Base-by-base conservation (phyloP, 2,113 vertebrate species). In the Psittacus erithacus region DNA sequence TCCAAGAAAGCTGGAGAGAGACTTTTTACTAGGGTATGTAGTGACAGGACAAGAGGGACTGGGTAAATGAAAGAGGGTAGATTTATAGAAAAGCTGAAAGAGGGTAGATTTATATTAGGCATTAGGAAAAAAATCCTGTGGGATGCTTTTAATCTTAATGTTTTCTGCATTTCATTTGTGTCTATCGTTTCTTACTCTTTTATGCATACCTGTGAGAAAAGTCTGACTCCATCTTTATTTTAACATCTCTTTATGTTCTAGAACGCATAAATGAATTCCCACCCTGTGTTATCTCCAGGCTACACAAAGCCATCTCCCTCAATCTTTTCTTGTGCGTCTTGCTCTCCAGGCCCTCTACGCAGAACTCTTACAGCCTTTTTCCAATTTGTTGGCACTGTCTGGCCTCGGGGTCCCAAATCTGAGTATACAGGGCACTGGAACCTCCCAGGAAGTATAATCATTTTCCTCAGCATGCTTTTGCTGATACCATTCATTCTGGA, bases 91-190 rank as follows among this genome's bases (percentile, higher is more conserved):
- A 39, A 39, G 38, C 33, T 59, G 57, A n/a, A 59, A n/a, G 19
- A 23, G 9, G 9, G 57, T 35, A 59, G 9, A 35, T 15, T 59
- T 35, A 35, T 13, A 35, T 35, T 10, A 59, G 22, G 33, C 23
- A 14, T 59, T 59, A 35, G 20, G 33, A 24, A 59, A 59, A 59
- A 59, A 59, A 15, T 59, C 33, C 57, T 23, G 57, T 23, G 20
- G 57, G 22, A 23, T 59, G 57, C 55, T 59, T 59, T 53, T 29
- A 53, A 29, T 53, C 52, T 59, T 23, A 23, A 15, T 59, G 22
- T 55, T 59, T n/a, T 23, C 33, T 59, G 13, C 13, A 35, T 85
- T 85, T 63, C 1, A 43, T 63, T 23, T 85, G 10, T 0, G 0
- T n/a, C 25, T 10, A 12, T 63, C 47, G 3, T 64, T 82, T 85